Base-by-base conservation (phyloP, 2,888 invertebrate species). In the Ormyrus nitidulus region DNA sequence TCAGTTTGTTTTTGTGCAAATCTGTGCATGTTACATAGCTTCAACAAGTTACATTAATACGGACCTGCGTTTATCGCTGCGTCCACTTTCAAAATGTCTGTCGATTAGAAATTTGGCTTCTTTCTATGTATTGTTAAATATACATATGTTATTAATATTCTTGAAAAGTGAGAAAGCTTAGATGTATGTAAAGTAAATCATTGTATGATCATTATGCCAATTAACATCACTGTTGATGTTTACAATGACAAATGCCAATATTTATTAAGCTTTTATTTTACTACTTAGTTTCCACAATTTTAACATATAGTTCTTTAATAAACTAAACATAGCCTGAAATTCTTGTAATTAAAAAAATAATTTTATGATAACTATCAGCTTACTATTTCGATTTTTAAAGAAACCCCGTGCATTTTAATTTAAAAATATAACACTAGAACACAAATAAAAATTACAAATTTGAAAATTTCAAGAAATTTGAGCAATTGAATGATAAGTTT, bases 171-270 rank as follows among this genome's bases (percentile, higher is more conserved):
- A 73, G 61, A 79, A 74, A 76, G 53, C 76, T 81, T 77, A 79
- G 58, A 81, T 70, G 65, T 80, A 69, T 70, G 48, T 76, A 69
- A 73, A 51, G 69, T 65, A 81, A 72, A 76, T 72, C 69, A 59
- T 71, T 78, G 59, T 71, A 75, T 72, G 19, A 71, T 44, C 46
- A 76, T 75, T 71, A 79, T 72, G 71, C 78, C 79, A 81, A 79
- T 78, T 72, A 72, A 80, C 79, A 79, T 79, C 73, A 69, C 56
- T 59, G 54, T 77, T 78, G 75, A 75, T 78, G 66, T 78, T 81
- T 71, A 59, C 58, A 71, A 78, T 75, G 56, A 81, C n/a, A 81
- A 78, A 75, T 81, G 78, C 76, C 72, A 76, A 73, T 81, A 68
- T 69, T 51, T 53, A 74, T 4, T 72, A 75, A 34, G 34, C 44